phyloP scores from a whole-genome alignment of 1,140 invertebrate genomes.

The Aphelinus certus region DNA sequence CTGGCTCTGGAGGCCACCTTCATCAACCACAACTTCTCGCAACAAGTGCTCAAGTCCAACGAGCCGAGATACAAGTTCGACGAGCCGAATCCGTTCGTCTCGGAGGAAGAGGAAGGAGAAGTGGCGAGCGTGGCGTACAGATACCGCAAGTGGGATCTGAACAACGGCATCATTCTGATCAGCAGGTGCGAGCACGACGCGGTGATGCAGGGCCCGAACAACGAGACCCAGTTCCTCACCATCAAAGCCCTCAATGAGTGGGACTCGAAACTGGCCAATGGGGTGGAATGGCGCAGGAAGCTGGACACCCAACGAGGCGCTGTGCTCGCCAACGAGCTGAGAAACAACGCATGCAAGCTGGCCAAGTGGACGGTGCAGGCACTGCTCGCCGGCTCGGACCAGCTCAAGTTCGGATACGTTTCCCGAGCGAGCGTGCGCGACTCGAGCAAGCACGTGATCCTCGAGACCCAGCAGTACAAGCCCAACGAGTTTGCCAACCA shows the following conservation, averaged over 20 bases:
- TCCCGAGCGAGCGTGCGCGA: conserved; percentile 92
- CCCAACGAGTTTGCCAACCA: conserved; percentile 98
- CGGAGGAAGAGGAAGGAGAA: conserved; percentile 92
- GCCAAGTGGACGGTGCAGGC: conserved; percentile 99
- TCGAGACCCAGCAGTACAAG: conserved; percentile 98
- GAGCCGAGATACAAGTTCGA: conserved; percentile 92
- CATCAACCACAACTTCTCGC: conserved; percentile 99
- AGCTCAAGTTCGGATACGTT: conserved; percentile 99
- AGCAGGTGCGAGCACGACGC: conserved; percentile 97
- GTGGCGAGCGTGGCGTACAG: conserved; percentile 96
- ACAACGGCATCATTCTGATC: conserved; percentile 90
- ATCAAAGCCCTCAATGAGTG: conserved; percentile 99
- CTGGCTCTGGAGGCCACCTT: conserved; percentile 98
- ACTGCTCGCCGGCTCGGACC: conserved; percentile 94
- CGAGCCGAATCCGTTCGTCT: conserved; percentile 92
- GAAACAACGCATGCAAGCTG: conserved; percentile 98
- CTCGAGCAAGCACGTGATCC: conserved; percentile 95
- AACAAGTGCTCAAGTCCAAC: conserved; percentile 81
- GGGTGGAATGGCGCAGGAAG: conserved; percentile 98
- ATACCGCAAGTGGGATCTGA: conserved; percentile 97
- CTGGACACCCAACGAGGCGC: conserved; percentile 97
- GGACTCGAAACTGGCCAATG: conserved; percentile 95
- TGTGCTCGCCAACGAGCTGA: conserved; percentile 96
- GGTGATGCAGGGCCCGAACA: conserved; percentile 89
- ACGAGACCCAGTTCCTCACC: conserved; percentile 92